A percentile compares a stretch with the other conserved stretches of the same genome.
Conservation (phyloP, 1,140 invertebrate species). For the Nasonia giraulti region DNA sequence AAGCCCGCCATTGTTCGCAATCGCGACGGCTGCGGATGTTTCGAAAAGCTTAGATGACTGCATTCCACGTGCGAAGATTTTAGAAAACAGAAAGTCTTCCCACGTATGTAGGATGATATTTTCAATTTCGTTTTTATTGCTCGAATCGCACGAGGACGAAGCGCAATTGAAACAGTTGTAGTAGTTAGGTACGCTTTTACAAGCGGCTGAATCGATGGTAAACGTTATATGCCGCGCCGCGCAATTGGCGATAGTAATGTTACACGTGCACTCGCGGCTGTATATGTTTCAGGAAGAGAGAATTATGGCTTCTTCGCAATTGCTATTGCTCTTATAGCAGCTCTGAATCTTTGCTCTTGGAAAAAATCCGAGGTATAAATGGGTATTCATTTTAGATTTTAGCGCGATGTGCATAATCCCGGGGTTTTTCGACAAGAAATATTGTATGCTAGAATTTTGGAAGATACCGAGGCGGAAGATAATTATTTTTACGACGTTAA, state of each 20-base stretch:
- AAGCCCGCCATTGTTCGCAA: neutral
- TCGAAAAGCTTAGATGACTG: slow-evolving; percentile 3
- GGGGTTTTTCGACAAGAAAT: neutral
- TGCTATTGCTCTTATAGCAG: neutral
- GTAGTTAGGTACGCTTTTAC: no score
- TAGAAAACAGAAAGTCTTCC: neutral
- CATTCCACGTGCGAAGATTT: neutral
- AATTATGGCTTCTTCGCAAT: neutral
- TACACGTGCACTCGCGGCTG: no score
- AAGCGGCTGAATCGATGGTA: no score
- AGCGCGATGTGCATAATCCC: no score
- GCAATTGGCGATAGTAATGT: no score
- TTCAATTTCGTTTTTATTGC: slow-evolving; percentile 1
- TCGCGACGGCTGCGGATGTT: neutral
- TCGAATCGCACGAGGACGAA: no score
- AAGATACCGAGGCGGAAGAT: neutral
- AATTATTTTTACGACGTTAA: neutral
- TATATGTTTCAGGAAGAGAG: no score
- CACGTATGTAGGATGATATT: neutral
- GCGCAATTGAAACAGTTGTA: no score
- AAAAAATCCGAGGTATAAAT: neutral
- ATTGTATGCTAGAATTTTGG: neutral
- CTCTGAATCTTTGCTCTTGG: neutral
- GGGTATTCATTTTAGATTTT: neutral
- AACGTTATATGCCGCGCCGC: no score